Evolutionary conservation across 2,797 vertebrate species (phyloP).

Genomic region (Psittacula derbiana): DNA sequence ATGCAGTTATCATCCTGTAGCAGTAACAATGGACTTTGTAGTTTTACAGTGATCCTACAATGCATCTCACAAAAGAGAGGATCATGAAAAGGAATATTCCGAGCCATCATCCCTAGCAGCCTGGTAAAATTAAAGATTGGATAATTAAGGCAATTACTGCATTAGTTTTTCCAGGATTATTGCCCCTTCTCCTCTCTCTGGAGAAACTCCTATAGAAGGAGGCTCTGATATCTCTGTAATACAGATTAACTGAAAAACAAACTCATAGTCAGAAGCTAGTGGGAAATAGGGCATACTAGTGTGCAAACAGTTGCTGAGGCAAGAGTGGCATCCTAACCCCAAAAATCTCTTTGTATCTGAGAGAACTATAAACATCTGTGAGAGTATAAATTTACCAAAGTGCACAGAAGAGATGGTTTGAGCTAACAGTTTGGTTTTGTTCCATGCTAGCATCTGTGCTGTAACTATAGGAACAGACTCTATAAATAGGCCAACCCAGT

Average conservation of each 20-base stretch:
- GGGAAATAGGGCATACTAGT: not conserved
- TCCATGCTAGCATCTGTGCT: not conserved
- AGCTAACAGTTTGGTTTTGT: not conserved
- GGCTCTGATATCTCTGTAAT: not conserved
- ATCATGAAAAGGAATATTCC: not conserved
- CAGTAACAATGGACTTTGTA: not conserved
- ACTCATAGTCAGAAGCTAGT: not conserved
- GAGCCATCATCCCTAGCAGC: not conserved
- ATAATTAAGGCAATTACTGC: not conserved
- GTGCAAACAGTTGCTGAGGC: not conserved
- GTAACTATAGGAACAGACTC: not conserved
- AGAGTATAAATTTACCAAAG: not conserved
- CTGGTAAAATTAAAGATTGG: not conserved
- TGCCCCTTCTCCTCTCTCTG: not conserved
- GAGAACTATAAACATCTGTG: not conserved
- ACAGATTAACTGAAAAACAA: not conserved
- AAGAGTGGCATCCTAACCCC: not conserved
- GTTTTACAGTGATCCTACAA: not conserved
- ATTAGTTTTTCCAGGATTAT: not conserved
- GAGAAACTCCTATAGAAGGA: not conserved
- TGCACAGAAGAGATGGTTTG: not conserved
- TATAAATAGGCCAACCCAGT: slow-evolving; percentile 56
- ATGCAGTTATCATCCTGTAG: not conserved
- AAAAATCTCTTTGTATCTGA: not conserved
- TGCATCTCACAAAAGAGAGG: not conserved